A percentile compares a stretch with the other conserved stretches of the same genome.
Evolutionary conservation across 2,797 vertebrate genomes (phyloP).

Genomic region (Acipenser oxyrinchus): DNA sequence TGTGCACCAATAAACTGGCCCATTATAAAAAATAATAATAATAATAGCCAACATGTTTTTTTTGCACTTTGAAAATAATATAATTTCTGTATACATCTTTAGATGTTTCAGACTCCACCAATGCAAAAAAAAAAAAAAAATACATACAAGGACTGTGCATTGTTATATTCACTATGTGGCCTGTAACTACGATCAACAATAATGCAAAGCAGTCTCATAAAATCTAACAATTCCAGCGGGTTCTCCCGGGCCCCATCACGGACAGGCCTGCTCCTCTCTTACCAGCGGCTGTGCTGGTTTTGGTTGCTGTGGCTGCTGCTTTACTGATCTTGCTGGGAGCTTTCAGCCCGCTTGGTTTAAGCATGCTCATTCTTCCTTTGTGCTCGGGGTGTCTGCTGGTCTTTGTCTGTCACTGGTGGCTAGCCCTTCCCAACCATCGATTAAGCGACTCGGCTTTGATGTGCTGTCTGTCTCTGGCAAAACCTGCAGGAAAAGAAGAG

Average conservation of each 20-base stretch:
- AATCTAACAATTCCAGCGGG: too few relatives aligned
- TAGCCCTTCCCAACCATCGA: constrained; percentile 71
- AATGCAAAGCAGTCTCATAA: too few relatives aligned
- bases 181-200: too few relatives aligned
- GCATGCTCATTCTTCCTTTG: constrained; percentile 70
- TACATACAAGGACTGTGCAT: too few relatives aligned
- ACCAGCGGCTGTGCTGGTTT: constrained; percentile 60
- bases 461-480: constrained; percentile 10
- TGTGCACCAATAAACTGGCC: too few relatives aligned
- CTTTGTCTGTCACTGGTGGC: constrained; percentile 43
- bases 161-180: too few relatives aligned
- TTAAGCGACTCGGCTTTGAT: constrained; percentile 32
- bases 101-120: too few relatives aligned
- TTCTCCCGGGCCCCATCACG: neutral
- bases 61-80: too few relatives aligned
- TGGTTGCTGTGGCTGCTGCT: constrained; percentile 53
- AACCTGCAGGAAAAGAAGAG: constrained; percentile 30
- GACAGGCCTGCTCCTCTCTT: constrained; percentile 4
- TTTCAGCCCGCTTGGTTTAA: constrained; percentile 88
- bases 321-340: constrained; percentile 83
- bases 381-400: constrained; percentile 31
- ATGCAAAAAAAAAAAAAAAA: too few relatives aligned
- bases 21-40: too few relatives aligned
- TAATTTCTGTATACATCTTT: too few relatives aligned
- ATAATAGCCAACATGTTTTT: too few relatives aligned